Evolutionary conservation across 1,140 invertebrate genomes (phyloP).

Genomic region (Monomorium pharaonis): DNA sequence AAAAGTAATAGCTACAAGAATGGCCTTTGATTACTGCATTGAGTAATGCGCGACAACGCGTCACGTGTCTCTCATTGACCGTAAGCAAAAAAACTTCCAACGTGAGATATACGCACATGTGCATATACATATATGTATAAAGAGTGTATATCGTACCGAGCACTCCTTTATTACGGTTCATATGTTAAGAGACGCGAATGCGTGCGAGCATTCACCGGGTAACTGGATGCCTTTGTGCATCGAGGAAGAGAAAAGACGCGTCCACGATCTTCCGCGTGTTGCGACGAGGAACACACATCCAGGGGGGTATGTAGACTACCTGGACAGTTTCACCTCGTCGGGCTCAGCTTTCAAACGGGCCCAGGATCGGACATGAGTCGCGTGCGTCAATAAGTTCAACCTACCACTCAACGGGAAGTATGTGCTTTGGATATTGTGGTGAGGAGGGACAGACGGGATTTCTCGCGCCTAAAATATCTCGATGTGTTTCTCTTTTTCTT

Average conservation of each 20-base stretch:
- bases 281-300: background rate
- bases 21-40: conserved; percentile 82
- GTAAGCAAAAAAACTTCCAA: conserved; percentile 60
- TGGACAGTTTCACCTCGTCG: background rate
- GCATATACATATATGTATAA: background rate
- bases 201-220: conserved; percentile 54
- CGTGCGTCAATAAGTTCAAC: conserved; percentile 2
- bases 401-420: conserved; percentile 16
- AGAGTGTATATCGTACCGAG: conserved; percentile 15
- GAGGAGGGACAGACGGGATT: conserved; percentile 18
- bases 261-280: background rate
- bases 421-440: conserved; percentile 36
- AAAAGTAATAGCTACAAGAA: conserved; percentile 77
- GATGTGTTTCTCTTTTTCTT: background rate
- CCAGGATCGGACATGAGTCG: background rate
- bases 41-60: conserved; percentile 77
- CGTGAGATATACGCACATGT: conserved; percentile 25
- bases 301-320: background rate
- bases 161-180: background rate
- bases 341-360: background rate
- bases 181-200: conserved; percentile 20
- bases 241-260: background rate
- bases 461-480: conserved; percentile 16
- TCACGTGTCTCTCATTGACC: conserved; percentile 62
- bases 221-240: conserved; percentile 48